These are phyloP conservation scores for Hylaeus anthracinus DNA, from an alignment of 1,140 invertebrate species.

Conservation along the genomic window DNA sequence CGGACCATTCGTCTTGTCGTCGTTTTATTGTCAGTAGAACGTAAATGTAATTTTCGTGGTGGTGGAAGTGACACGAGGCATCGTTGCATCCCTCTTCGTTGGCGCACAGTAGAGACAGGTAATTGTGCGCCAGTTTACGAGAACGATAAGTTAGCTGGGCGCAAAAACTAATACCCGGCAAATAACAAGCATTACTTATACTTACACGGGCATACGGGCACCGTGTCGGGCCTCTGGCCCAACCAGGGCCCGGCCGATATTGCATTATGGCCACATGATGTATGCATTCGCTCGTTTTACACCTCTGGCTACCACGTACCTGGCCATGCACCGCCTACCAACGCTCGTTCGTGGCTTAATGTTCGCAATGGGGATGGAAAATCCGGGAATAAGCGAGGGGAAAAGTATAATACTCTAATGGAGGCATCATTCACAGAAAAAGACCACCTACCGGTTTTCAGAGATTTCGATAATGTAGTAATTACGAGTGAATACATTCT, in stretches of 20 bases:
- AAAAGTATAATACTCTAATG: background rate
- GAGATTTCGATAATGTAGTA: no score
- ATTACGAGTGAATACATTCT: no score
- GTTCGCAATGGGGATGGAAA: constrained; percentile 15
- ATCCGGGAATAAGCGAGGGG: background rate
- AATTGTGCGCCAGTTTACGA: constrained; percentile 72
- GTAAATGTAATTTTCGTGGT: constrained; percentile 59
- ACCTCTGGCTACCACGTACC: constrained; percentile 55
- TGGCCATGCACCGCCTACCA: background rate
- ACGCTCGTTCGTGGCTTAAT: constrained; percentile 11
- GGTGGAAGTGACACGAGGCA: constrained; percentile 53
- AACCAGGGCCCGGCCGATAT: constrained; percentile 60
- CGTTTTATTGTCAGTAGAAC: constrained; percentile 57
- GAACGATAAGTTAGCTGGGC: constrained; percentile 68
- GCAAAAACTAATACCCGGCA: constrained; percentile 73
- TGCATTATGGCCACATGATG: constrained; percentile 69
- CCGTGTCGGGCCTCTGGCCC: constrained; percentile 50
- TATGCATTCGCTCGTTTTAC: constrained; percentile 69
- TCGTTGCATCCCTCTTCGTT: constrained; percentile 34
- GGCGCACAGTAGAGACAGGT: constrained; percentile 64
- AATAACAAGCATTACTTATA: constrained; percentile 74
- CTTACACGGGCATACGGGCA: constrained; percentile 56
- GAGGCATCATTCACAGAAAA: no score
- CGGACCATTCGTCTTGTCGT: constrained; percentile 57
- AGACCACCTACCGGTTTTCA: no score